A percentile compares a stretch with the other conserved stretches of the same genome.
phyloP scores from a whole-genome alignment of 2,797 vertebrate species.

The Mustela erminea region DNA sequence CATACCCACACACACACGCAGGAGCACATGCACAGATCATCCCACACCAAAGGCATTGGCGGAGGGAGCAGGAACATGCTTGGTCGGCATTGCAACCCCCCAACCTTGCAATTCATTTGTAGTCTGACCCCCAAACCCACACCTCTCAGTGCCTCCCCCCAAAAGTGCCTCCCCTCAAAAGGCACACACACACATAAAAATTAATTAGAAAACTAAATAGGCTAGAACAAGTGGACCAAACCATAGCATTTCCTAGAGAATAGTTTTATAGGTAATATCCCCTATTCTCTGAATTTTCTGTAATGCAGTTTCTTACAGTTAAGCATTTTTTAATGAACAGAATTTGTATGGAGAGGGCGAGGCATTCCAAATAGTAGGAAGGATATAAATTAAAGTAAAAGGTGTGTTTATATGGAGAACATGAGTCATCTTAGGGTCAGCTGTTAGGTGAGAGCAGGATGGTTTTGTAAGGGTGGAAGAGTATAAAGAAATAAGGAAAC shows the following conservation, averaged over 20 bases:
- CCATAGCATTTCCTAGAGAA: not conserved
- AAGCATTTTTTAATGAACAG: not conserved
- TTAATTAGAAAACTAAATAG: not conserved
- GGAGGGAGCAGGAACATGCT: slow-evolving; percentile 73
- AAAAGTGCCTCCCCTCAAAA: slow-evolving; percentile 77
- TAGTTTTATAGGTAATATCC: not conserved
- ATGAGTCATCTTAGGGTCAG: slow-evolving; percentile 27
- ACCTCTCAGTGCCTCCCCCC: slow-evolving; percentile 12
- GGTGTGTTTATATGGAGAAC: slow-evolving; percentile 21
- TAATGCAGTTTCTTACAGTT: not conserved
- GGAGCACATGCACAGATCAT: slow-evolving; percentile 81
- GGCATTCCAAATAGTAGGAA: not conserved
- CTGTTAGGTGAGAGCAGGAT: not conserved
- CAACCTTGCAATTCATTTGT: slow-evolving; percentile 71
- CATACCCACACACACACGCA: slow-evolving; percentile 74
- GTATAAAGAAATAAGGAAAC: not conserved
- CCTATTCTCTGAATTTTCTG: slow-evolving; percentile 50
- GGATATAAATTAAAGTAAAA: not conserved
- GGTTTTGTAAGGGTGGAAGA: not conserved
- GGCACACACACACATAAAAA: slow-evolving; percentile 75
- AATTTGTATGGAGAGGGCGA: not conserved
- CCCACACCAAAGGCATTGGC: slow-evolving; percentile 87
- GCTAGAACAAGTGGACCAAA: not conserved
- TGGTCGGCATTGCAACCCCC: slow-evolving; percentile 49
- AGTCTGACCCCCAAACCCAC: slow-evolving; percentile 38